Base-by-base conservation (phyloP, 2,113 vertebrate species). In the Passer domesticus region DNA sequence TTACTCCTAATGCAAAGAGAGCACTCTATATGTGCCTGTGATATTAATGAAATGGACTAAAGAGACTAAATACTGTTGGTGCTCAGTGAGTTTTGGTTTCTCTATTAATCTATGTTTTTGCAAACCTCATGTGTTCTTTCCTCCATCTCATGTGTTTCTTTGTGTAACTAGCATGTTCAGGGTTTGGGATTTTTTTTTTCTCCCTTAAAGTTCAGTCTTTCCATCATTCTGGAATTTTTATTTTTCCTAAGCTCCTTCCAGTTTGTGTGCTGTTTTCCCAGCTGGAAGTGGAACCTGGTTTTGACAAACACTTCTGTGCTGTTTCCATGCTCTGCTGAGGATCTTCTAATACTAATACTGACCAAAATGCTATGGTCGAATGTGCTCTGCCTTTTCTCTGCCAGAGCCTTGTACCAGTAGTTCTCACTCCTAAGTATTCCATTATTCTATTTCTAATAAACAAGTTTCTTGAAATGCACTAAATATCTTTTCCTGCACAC, bases 261-360 rank as follows among this genome's bases (percentile, higher is more conserved):
- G 15, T 66, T 30, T 11, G 3, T 41, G 14, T 59, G 33, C 55
- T 8, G 0, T 58, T 87, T 94, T 47, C 33, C 31, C 63, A 52
- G 21, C 6, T 85, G 50, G 63, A 72, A 59, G 24, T 43, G 28
- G 31, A 64, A 22, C 27, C 10, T 59, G 47, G 3, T 77, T 80
- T 76, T 90, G 15, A 37, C 7, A 13, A 53, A 10, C 1, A 2
- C 4, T 14, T 62, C 46, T 50, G 0, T 37, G 16, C n/a, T 62
- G 14, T 68, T 91, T 44, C 28, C 9, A 1, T 35, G 59, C 35
- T 8, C 19, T 6, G 1, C 10, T 47, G 31, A 37, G 50, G 6
- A 13, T 87, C 8, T 81, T 37, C 8, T 15, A 12, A 35, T 69
- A 7, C 6, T 39, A 13, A 56, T 16, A 5, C 27, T 12, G 24